Conservation (phyloP, 2,113 vertebrate genomes). For the Myxocyprinus asiaticus region DNA sequence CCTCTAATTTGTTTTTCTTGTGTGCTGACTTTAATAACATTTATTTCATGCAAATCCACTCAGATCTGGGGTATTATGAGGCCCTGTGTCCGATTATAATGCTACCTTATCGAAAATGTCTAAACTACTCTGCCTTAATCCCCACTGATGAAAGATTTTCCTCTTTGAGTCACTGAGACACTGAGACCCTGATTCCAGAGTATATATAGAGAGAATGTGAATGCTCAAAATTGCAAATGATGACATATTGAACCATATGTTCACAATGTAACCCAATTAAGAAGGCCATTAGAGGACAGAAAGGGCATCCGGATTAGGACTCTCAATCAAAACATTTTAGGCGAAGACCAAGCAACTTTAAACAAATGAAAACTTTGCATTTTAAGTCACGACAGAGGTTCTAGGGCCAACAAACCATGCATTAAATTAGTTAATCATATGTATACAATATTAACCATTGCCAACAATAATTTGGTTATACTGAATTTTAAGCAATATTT, state of each 20-base stretch:
- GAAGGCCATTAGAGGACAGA: slow-evolving; percentile 24
- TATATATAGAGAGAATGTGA: slow-evolving; percentile 28
- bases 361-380: not conserved
- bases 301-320: slow-evolving; percentile 3
- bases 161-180: slow-evolving; percentile 42
- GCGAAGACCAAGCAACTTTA: not conserved
- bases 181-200: slow-evolving; percentile 40
- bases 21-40: slow-evolving; percentile 55
- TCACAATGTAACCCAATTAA: slow-evolving; percentile 12
- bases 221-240: slow-evolving; percentile 8
- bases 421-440: no score
- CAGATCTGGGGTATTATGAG: slow-evolving; percentile 57
- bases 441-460: not conserved
- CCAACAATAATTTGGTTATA: no score
- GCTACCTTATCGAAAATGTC: slow-evolving; percentile 57
- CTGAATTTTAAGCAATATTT: no score
- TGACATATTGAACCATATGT: slow-evolving; percentile 10
- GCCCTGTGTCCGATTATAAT: slow-evolving; percentile 55
- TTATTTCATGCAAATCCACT: slow-evolving; percentile 54
- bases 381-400: not conserved
- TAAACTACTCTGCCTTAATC: slow-evolving; percentile 50
- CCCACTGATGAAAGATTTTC: slow-evolving; percentile 51
- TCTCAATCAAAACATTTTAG: slow-evolving; percentile 25
- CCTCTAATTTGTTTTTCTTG: slow-evolving; percentile 56
- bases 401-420: not conserved